phyloP scores from a whole-genome alignment of 1,140 invertebrate genomes.

The Sipha flava region DNA sequence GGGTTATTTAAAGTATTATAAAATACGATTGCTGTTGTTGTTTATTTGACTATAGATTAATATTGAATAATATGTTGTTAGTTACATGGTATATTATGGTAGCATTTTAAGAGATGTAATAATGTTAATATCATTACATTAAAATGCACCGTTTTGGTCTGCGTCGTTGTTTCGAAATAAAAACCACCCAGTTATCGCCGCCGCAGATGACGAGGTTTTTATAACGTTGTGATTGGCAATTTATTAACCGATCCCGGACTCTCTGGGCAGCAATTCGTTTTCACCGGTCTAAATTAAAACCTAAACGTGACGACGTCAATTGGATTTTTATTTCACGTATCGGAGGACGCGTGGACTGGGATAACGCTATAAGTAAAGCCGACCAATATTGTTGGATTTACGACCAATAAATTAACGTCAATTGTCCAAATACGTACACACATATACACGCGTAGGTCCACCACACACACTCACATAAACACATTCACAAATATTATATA shows the following conservation, averaged over 20 bases:
- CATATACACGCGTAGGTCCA: not conserved
- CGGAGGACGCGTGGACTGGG: not conserved
- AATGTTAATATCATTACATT: too few species aligned
- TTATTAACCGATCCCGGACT: not conserved
- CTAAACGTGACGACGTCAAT: not conserved
- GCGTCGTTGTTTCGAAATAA: too few species aligned
- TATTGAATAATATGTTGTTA: too few species aligned
- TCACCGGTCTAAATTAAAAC: not conserved
- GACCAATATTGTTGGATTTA: conserved; percentile 15
- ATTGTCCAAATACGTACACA: not conserved
- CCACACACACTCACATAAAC: not conserved
- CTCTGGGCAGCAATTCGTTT: not conserved
- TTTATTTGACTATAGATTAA: too few species aligned
- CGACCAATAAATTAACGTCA: conserved; percentile 25
- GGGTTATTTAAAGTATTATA: too few species aligned
- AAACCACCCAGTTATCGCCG: too few species aligned
- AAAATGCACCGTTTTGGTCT: too few species aligned
- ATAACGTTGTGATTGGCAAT: not conserved
- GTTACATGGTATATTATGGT: too few species aligned
- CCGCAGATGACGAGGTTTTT: not conserved
- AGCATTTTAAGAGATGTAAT: too few species aligned
- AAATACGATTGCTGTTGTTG: too few species aligned
- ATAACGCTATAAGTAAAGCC: not conserved
- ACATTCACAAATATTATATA: not conserved
- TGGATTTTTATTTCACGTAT: conserved; percentile 5